These are phyloP conservation scores for Callosobruchus maculatus DNA, from an alignment of 2,888 invertebrate species.

Conservation along the genomic window DNA sequence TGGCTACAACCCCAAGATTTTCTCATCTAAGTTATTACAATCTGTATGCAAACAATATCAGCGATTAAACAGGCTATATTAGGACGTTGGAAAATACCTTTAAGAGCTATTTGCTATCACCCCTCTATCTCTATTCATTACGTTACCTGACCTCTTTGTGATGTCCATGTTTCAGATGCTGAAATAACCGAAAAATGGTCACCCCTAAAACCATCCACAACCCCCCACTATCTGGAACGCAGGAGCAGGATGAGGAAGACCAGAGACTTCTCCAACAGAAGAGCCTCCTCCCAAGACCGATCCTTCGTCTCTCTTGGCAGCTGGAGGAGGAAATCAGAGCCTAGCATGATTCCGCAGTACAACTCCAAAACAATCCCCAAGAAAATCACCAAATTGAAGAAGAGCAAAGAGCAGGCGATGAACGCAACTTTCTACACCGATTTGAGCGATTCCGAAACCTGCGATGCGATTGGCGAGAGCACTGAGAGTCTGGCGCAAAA, in stretches of 20 bases:
- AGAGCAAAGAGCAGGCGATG: slow-evolving; percentile 58
- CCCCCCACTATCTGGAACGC: slow-evolving; percentile 87
- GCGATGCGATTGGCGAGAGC: slow-evolving; percentile 52
- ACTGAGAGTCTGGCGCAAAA: slow-evolving; percentile 54
- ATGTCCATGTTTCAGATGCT: slow-evolving; percentile 30
- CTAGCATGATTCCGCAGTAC: slow-evolving; percentile 56
- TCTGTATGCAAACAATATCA: no score
- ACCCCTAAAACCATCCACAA: slow-evolving; percentile 73
- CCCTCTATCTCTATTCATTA: no score
- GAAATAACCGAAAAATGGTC: slow-evolving; percentile 43
- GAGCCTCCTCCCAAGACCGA: slow-evolving; percentile 49
- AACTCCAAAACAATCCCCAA: slow-evolving; percentile 68
- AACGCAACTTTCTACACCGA: slow-evolving; percentile 64
- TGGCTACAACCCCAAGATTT: no score
- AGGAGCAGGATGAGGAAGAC: slow-evolving; percentile 65
- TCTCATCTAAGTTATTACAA: no score
- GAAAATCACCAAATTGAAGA: slow-evolving; percentile 67
- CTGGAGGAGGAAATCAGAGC: slow-evolving; percentile 72
- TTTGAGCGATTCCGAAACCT: slow-evolving; percentile 60
- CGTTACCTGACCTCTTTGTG: no score
- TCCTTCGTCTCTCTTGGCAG: slow-evolving; percentile 58
- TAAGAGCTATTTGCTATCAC: no score
- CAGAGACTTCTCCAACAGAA: slow-evolving; percentile 47
- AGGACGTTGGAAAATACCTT: no score
- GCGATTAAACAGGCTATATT: no score